These are phyloP conservation scores for Drosophila melanica DNA, from an alignment of 1,140 invertebrate genomes.

Conservation along the genomic window DNA sequence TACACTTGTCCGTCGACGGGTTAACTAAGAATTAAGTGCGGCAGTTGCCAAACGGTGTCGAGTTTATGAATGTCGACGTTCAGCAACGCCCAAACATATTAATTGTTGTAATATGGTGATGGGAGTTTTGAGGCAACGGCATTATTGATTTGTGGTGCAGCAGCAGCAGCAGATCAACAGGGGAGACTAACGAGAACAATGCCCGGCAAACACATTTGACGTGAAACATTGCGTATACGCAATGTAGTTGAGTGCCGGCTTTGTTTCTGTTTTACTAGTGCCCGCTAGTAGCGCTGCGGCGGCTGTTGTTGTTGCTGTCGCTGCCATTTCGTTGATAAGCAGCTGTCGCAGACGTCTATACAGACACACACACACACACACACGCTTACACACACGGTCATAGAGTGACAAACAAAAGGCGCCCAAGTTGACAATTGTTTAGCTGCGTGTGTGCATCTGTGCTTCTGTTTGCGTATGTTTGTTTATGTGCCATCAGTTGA, in stretches of 20 bases:
- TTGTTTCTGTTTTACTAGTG: conserved; percentile 19
- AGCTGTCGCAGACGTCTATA: conserved; percentile 31
- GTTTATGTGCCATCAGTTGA: conserved; percentile 56
- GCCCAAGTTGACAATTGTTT: conserved; percentile 74
- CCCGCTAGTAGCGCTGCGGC: neutral
- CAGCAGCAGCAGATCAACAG: neutral
- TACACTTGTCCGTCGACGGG: conserved; percentile 31
- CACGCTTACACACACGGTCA: neutral
- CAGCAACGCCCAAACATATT: neutral
- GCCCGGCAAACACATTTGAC: neutral
- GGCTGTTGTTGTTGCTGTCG: conserved; percentile 28
- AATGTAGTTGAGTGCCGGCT: conserved; percentile 34
- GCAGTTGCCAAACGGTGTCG: conserved; percentile 26
- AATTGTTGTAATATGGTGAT: neutral
- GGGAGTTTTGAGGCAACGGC: neutral
- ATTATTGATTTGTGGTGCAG: neutral
- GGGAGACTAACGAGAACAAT: neutral
- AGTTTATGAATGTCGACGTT: conserved; percentile 17
- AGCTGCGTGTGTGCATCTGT: conserved; percentile 60
- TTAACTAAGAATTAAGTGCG: conserved; percentile 54
- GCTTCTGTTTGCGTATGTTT: conserved; percentile 39
- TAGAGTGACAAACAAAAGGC: conserved; percentile 54
- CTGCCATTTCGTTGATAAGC: conserved; percentile 74
- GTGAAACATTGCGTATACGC: conserved; percentile 62
- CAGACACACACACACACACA: conserved; percentile 7